A percentile compares a stretch with the other conserved stretches of the same genome.
Evolutionary conservation across 2,888 invertebrate species (phyloP).

Genomic region (Stenodema calcarata): DNA sequence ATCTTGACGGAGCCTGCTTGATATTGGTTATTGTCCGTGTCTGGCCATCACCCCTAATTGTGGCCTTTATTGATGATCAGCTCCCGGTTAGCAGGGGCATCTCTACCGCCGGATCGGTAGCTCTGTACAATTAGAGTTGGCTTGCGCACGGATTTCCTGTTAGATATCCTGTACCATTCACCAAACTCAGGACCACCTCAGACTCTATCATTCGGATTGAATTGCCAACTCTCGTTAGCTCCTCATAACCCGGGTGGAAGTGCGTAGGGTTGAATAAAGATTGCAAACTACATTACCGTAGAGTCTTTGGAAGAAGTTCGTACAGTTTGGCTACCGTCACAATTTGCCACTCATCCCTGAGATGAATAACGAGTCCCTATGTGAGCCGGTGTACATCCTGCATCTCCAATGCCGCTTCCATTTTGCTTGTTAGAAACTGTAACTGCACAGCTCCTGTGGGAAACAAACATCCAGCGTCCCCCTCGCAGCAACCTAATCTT

Average conservation of each 20-base stretch:
- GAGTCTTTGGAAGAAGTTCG: too few relatives aligned
- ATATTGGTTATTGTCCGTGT: slow-evolving; percentile 37
- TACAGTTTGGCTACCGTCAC: too few relatives aligned
- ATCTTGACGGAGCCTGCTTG: slow-evolving; percentile 41
- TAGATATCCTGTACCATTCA: not conserved
- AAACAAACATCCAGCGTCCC: not conserved
- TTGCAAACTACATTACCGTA: too few relatives aligned
- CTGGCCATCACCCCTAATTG: slow-evolving; percentile 27
- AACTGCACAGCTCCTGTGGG: not conserved
- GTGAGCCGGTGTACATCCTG: not conserved
- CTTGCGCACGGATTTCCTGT: not conserved
- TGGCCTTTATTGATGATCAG: slow-evolving; percentile 19
- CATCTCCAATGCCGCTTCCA: not conserved
- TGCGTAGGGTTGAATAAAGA: not conserved
- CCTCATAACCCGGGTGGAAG: too few relatives aligned
- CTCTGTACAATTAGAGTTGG: not conserved
- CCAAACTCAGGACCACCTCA: not conserved
- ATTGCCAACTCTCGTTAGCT: too few relatives aligned
- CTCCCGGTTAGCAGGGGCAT: not conserved
- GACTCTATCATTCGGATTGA: not conserved
- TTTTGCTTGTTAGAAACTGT: not conserved
- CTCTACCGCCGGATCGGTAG: not conserved
- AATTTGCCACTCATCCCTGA: too few relatives aligned
- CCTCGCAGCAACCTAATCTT: not conserved
- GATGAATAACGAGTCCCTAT: too few relatives aligned